Percentiles rank a stretch among this genome's conserved stretches.
Evolutionary conservation across 64 coral and sea anemone species (phyloP).

Genomic region (Stylophora pistillata): DNA sequence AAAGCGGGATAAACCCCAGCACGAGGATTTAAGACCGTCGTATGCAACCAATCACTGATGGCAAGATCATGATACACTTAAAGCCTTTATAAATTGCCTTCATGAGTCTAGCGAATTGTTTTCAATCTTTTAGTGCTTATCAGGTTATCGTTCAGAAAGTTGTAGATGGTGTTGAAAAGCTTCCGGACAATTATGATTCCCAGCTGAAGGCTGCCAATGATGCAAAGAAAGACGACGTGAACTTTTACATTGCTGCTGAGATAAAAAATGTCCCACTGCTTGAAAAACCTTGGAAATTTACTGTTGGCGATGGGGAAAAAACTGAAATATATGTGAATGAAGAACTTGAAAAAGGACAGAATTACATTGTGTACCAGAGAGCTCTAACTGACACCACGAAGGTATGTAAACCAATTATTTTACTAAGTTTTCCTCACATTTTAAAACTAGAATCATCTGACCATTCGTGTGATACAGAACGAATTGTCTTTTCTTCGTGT

Average conservation of each 20-base stretch:
- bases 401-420: not conserved
- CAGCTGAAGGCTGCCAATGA: not conserved
- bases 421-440: no score
- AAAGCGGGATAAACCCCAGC: no score
- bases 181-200: not conserved
- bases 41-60: no score
- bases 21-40: no score
- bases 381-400: not conserved
- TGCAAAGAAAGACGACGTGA: not conserved
- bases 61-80: no score
- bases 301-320: constrained; percentile 2
- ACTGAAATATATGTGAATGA: not conserved
- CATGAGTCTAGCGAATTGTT: no score
- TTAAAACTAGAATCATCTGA: no score
- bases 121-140: not conserved
- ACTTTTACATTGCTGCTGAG: constrained; percentile 22
- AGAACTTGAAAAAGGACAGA: constrained; percentile 7
- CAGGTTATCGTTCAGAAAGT: not conserved
- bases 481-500: no score
- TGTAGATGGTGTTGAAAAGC: not conserved
- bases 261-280: not conserved
- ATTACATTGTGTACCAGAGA: not conserved
- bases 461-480: no score
- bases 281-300: not conserved
- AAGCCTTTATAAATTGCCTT: no score